These are phyloP conservation scores for Acropora tenuis DNA, from an alignment of 64 coral and sea anemone genomes.

Conservation along the genomic window DNA sequence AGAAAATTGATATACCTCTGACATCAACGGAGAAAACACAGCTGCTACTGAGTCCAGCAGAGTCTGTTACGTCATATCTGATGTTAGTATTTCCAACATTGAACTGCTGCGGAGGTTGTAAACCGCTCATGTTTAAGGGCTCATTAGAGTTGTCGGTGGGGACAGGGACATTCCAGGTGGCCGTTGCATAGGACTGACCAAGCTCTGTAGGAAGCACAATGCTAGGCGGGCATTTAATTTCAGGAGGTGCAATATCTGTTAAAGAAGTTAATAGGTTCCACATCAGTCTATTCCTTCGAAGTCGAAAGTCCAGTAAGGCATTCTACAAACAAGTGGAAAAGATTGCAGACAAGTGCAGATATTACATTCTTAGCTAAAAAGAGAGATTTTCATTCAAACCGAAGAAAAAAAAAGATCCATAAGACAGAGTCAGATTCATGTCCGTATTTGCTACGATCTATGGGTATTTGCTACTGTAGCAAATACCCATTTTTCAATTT, in stretches of 20 bases:
- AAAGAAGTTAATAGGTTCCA: background rate
- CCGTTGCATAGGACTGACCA: constrained; percentile 32
- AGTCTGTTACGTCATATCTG: constrained; percentile 33
- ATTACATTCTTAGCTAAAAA: background rate
- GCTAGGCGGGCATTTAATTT: constrained; percentile 24
- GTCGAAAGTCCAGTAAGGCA: background rate
- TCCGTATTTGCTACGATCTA: no score
- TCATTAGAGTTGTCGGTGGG: constrained; percentile 59
- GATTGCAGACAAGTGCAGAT: background rate
- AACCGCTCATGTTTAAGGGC: background rate
- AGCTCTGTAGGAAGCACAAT: constrained; percentile 4
- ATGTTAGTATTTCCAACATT: constrained; percentile 29
- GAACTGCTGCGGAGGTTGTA: constrained; percentile 19
- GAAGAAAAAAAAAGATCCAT: no score
- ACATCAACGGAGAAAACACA: constrained; percentile 44
- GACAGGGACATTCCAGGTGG: constrained; percentile 32
- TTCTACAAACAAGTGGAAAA: background rate
- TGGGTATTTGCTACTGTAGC: no score
- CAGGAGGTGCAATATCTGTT: constrained; percentile 17
- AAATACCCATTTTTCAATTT: no score
- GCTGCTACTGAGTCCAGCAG: constrained; percentile 6
- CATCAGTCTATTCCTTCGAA: background rate
- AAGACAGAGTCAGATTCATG: no score
- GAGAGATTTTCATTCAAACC: background rate
- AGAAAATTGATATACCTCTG: constrained; percentile 13